Conservation (phyloP, 2,888 invertebrate genomes). For the Lasioglossum malachurum region DNA sequence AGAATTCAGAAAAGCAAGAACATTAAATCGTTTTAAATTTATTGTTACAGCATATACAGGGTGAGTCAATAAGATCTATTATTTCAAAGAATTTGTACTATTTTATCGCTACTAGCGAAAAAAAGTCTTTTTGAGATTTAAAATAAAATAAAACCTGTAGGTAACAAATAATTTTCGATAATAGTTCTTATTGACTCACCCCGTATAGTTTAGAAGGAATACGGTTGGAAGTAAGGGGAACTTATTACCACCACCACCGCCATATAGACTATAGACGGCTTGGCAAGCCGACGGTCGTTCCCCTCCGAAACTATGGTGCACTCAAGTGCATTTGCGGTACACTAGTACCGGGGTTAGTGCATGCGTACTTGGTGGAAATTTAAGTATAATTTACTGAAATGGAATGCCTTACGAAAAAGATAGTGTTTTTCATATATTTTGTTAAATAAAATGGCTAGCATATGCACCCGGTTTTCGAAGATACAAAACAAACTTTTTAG, state of each 20-base stretch:
- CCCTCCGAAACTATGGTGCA: background rate
- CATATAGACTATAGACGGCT: background rate
- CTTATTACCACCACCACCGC: background rate
- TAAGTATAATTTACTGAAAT: background rate
- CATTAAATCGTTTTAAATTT: background rate
- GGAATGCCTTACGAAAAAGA: background rate
- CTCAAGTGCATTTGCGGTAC: background rate
- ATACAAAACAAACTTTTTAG: no score
- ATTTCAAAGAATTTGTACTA: background rate
- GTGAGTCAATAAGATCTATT: background rate
- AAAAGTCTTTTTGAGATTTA: background rate
- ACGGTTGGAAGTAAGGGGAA: background rate
- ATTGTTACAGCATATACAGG: background rate
- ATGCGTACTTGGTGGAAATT: background rate
- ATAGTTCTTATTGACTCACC: background rate
- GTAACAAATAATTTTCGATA: background rate
- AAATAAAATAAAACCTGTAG: background rate
- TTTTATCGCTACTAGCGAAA: background rate
- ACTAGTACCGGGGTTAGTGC: background rate
- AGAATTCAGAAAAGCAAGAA: background rate
- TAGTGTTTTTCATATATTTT: background rate
- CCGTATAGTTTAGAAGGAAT: background rate
- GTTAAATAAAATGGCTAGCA: no score
- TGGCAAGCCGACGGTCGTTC: background rate
- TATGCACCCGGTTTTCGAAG: no score